Percentiles rank a stretch among this genome's conserved stretches.
These are phyloP conservation scores for Pleuronectes platessa DNA, from an alignment of 2,113 vertebrate genomes.

Conservation along the genomic window DNA sequence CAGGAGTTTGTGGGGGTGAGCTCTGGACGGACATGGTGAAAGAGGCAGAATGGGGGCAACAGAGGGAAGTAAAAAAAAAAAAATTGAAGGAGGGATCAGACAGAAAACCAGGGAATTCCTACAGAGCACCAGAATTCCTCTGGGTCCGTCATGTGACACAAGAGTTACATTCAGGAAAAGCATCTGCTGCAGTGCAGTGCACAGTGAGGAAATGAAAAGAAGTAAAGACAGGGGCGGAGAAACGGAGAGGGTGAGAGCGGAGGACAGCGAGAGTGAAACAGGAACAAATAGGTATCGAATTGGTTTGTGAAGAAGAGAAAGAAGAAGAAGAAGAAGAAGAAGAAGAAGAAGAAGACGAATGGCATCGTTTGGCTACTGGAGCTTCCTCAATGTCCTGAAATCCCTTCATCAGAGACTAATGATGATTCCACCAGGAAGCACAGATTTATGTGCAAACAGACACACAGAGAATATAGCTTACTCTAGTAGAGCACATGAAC, in stretches of 20 bases:
- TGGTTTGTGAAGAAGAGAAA: slow-evolving; percentile 42
- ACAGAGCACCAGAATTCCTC: slow-evolving; percentile 38
- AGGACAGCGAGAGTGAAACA: slow-evolving; percentile 31
- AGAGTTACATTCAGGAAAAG: slow-evolving; percentile 53
- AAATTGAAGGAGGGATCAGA: slow-evolving; percentile 32
- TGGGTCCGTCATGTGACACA: slow-evolving; percentile 43
- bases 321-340: slow-evolving; percentile 25
- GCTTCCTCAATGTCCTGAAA: slow-evolving; percentile 42
- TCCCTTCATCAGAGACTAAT: slow-evolving; percentile 36
- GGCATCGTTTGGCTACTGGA: slow-evolving; percentile 39
- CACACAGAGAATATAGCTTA: neutral
- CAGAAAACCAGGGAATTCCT: slow-evolving; percentile 29
- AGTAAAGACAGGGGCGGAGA: slow-evolving; percentile 1
- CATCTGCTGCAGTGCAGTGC: slow-evolving; percentile 43
- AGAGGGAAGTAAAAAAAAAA: slow-evolving; percentile 1
- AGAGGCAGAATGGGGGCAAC: slow-evolving; percentile 20
- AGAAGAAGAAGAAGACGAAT: slow-evolving; percentile 46
- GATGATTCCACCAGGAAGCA: slow-evolving; percentile 47
- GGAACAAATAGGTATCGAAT: slow-evolving; percentile 57
- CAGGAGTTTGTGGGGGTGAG: slow-evolving; percentile 7
- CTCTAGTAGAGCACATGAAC: neutral
- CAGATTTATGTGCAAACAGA: slow-evolving; percentile 9
- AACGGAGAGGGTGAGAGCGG: neutral
- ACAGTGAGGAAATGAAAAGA: slow-evolving; percentile 58
- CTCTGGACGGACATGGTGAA: slow-evolving; percentile 18